Percentiles rank a stretch among this genome's conserved stretches.
phyloP scores from a whole-genome alignment of 2,113 vertebrate species.

The Peromyscus maniculatus region DNA sequence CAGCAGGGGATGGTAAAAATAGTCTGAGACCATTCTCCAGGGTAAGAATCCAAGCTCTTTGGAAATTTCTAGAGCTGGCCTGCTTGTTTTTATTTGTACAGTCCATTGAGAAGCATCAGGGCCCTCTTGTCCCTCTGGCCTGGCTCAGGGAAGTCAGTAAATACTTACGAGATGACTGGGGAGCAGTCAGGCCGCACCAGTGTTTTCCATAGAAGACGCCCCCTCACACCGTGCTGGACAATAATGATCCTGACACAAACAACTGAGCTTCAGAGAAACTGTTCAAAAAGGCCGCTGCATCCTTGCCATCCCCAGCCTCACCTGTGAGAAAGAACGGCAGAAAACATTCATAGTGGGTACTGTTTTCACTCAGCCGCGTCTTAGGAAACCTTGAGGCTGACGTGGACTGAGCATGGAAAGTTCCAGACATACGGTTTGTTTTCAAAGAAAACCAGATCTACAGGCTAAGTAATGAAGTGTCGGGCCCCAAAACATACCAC shows the following conservation, averaged over 20 bases:
- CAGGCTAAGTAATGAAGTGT: constrained; percentile 26
- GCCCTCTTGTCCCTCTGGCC: constrained; percentile 50
- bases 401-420: constrained; percentile 68
- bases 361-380: constrained; percentile 76
- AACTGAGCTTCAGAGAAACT: constrained; percentile 38
- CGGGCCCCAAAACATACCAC: constrained; percentile 50
- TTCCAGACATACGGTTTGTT: constrained; percentile 75
- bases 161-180: constrained; percentile 66
- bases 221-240: neutral
- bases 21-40: neutral
- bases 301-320: constrained; percentile 51
- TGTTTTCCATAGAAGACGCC: constrained; percentile 70
- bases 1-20: neutral
- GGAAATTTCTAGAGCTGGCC: constrained; percentile 62
- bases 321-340: constrained; percentile 58
- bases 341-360: constrained; percentile 58
- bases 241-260: constrained; percentile 38
- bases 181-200: neutral
- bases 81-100: constrained; percentile 55
- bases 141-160: constrained; percentile 66
- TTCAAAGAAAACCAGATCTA: constrained; percentile 74
- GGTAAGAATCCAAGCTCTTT: constrained; percentile 15
- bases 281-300: constrained; percentile 46
- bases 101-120: constrained; percentile 54
- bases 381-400: constrained; percentile 78